Evolutionary conservation across 2,113 vertebrate species (phyloP).

Genomic region (Xenopus laevis): DNA sequence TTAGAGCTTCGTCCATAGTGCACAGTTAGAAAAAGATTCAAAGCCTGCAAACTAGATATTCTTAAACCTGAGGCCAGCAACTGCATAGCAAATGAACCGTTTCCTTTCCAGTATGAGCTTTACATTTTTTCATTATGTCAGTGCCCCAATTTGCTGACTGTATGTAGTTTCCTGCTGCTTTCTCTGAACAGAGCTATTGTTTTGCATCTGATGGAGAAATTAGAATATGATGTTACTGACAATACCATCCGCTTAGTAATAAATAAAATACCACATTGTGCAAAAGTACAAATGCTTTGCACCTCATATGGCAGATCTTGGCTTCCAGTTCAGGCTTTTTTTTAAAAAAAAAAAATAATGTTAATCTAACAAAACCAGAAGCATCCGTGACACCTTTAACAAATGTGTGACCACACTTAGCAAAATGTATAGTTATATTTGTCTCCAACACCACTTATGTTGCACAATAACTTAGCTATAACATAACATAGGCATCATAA

Average conservation of each 20-base stretch:
- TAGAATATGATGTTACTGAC: not conserved
- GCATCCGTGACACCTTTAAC: conserved; percentile 6
- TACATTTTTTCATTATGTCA: not conserved
- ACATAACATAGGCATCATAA: too few species aligned
- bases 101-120: not conserved
- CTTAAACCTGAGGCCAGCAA: too few species aligned
- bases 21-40: too few species aligned
- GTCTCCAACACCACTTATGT: too few species aligned
- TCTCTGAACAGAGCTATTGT: not conserved
- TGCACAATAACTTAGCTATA: too few species aligned
- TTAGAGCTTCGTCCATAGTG: too few species aligned
- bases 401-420: not conserved
- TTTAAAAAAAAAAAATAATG: not conserved
- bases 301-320: not conserved
- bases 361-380: conserved; percentile 1
- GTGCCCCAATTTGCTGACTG: not conserved
- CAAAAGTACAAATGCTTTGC: not conserved
- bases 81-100: too few species aligned
- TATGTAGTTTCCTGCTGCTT: not conserved
- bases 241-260: not conserved
- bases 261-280: not conserved
- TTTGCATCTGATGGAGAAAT: not conserved
- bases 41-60: too few species aligned
- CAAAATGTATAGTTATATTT: too few species aligned
- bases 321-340: too few species aligned